phyloP scores from a whole-genome alignment of 2,113 vertebrate species.

The Oryzias melastigma region DNA sequence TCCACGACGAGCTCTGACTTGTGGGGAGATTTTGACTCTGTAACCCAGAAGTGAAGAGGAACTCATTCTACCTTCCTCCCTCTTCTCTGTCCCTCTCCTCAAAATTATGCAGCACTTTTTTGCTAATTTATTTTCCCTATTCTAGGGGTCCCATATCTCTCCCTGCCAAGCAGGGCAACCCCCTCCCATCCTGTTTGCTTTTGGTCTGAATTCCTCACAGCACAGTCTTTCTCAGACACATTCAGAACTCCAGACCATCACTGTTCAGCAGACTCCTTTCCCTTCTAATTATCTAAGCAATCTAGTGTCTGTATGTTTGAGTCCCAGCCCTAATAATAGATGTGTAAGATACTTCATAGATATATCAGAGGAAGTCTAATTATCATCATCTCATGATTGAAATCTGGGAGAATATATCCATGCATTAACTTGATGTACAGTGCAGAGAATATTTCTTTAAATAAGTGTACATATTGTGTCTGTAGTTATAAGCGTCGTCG shows the following conservation, averaged over 20 bases:
- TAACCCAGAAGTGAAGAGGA: slow-evolving; percentile 83
- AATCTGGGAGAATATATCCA: slow-evolving; percentile 29
- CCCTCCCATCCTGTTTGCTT: slow-evolving; percentile 21
- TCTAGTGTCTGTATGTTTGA: neutral
- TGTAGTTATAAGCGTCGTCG: slow-evolving; percentile 42
- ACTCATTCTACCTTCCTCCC: slow-evolving; percentile 1
- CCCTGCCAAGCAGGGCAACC: slow-evolving; percentile 39
- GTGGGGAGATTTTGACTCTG: slow-evolving; percentile 92
- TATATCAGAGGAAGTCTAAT: slow-evolving; percentile 30
- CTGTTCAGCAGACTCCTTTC: neutral
- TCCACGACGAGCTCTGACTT: slow-evolving; percentile 76
- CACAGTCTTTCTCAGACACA: slow-evolving; percentile 14
- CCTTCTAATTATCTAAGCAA: neutral
- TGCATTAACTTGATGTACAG: slow-evolving; percentile 43
- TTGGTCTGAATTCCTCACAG: slow-evolving; percentile 13
- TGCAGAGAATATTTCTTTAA: slow-evolving; percentile 70
- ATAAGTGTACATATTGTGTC: slow-evolving; percentile 56
- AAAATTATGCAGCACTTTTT: slow-evolving; percentile 51
- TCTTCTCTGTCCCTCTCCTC: slow-evolving; percentile 16
- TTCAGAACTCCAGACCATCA: slow-evolving; percentile 1
- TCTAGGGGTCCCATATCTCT: slow-evolving; percentile 26
- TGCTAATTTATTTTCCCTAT: slow-evolving; percentile 32
- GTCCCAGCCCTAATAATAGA: slow-evolving; percentile 2
- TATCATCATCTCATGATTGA: slow-evolving; percentile 22
- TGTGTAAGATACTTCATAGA: slow-evolving; percentile 26